Conservation (phyloP, 1,140 invertebrate species). For the Drosophila lini region DNA sequence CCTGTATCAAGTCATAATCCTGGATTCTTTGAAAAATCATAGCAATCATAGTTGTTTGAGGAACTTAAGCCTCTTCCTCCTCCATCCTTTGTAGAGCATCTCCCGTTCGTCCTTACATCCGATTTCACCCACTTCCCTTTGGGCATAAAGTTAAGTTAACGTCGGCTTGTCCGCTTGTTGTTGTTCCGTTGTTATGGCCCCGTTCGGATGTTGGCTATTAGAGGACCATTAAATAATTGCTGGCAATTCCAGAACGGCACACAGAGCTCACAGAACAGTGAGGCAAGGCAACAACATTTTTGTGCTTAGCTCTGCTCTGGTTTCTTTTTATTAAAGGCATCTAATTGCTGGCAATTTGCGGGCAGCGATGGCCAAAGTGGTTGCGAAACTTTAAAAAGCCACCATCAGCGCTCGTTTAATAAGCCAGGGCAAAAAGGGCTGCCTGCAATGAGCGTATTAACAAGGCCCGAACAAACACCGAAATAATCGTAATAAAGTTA, state of each 20-base stretch:
- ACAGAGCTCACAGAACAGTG: slow-evolving; percentile 25
- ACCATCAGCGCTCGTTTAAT: slow-evolving; percentile 69
- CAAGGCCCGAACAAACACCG: slow-evolving; percentile 35
- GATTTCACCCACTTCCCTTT: slow-evolving; percentile 18
- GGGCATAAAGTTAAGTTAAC: slow-evolving; percentile 69
- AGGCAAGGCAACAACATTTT: slow-evolving; percentile 39
- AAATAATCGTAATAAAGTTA: slow-evolving; percentile 63
- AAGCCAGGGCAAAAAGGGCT: slow-evolving; percentile 30
- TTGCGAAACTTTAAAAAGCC: slow-evolving; percentile 56
- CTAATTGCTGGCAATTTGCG: slow-evolving; percentile 76
- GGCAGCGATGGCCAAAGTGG: slow-evolving; percentile 40
- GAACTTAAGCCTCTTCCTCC: background rate
- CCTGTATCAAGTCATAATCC: too few relatives aligned
- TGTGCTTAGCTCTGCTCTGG: slow-evolving; percentile 40
- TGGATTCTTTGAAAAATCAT: background rate
- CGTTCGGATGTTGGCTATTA: slow-evolving; percentile 81
- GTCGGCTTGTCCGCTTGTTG: slow-evolving; percentile 48
- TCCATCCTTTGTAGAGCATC: slow-evolving; percentile 6
- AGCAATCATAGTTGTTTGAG: background rate
- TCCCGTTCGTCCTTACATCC: slow-evolving; percentile 14
- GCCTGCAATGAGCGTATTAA: slow-evolving; percentile 71
- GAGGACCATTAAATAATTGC: slow-evolving; percentile 81
- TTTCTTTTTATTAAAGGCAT: slow-evolving; percentile 57
- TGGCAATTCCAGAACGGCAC: slow-evolving; percentile 69
- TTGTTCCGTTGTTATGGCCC: slow-evolving; percentile 68